Percentiles rank a stretch among this genome's conserved stretches.
These are phyloP conservation scores for Drosophila melanosoma DNA, from an alignment of 2,888 invertebrate genomes.

Conservation along the genomic window DNA sequence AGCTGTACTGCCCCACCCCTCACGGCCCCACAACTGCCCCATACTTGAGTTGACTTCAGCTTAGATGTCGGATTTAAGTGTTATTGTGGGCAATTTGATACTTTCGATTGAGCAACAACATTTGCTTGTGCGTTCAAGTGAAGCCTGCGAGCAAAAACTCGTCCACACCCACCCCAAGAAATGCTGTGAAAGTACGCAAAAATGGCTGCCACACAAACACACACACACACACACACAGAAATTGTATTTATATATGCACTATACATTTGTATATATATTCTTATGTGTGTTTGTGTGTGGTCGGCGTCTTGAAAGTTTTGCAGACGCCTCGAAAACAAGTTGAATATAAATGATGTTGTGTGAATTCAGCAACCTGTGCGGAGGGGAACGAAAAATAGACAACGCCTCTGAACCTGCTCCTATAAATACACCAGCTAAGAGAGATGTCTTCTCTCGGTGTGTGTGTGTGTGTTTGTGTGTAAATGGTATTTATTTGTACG, in stretches of 20 bases:
- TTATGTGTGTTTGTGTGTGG: constrained; percentile 41
- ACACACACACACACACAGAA: constrained; percentile 41
- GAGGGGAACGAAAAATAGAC: background rate
- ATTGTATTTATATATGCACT: constrained; percentile 28
- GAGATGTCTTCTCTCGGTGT: constrained; percentile 54
- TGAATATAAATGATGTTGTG: constrained; percentile 81
- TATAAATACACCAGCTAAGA: constrained; percentile 50
- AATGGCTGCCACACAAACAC: constrained; percentile 68
- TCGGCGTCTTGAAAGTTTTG: constrained; percentile 61
- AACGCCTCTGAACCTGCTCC: constrained; percentile 39
- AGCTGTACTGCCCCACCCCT: background rate
- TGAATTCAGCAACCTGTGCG: constrained; percentile 50
- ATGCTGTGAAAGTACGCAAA: constrained; percentile 60
- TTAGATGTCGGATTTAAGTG: constrained; percentile 78
- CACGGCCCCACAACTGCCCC: background rate
- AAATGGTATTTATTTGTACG: constrained; percentile 69
- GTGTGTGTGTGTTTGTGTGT: constrained; percentile 21
- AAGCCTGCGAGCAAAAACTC: constrained; percentile 56
- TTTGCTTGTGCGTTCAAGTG: constrained; percentile 78
- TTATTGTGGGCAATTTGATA: constrained; percentile 83
- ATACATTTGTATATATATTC: constrained; percentile 12
- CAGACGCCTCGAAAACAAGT: constrained; percentile 78
- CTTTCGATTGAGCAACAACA: constrained; percentile 82
- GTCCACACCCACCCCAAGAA: constrained; percentile 10
- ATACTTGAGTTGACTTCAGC: constrained; percentile 64